Evolutionary conservation across 1,140 invertebrate species (phyloP), one percentile per base, ranked within the genome.

Genomic region (Cotesia vestalis): DNA sequence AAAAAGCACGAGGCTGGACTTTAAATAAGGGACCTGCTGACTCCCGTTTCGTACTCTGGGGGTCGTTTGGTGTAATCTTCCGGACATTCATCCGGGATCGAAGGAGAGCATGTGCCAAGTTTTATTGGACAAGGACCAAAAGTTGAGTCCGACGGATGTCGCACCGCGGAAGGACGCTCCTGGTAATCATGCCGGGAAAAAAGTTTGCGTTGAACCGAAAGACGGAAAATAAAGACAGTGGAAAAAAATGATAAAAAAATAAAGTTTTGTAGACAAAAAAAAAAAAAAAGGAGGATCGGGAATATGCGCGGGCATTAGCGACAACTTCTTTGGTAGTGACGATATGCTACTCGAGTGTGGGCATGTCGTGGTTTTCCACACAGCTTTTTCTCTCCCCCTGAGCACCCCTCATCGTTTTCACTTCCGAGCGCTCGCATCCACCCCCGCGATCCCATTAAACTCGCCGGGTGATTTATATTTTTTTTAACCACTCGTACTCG

Each of bases 41-140:
- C 27, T 27, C 27, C 1, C 70, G 68, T 64, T 53, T 59, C 72
- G 67, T 70, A 72, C 34, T 17, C 52, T n/a, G n/a, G 20, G 66
- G 53, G 55, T 68, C 66, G 66, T 68, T 68, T 59, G 14, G 60
- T 80, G 82, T 83, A 84, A 84, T 84, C 76, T 81, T 72, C 75
- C 70, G 74, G 81, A 78, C 81, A 81, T 83, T 84, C 83, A 85
- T 85, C 83, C 81, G 78, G 70, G 76, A 79, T 81, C 77, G 79
- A 69, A 64, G 36, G 74, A 46, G 59, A 77, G 78, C 79, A 83
- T 79, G 81, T 80, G 83, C 80, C 82, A 85, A 84, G 78, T 85
- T 84, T 83, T 77, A 74, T 80, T 81, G 83, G 82, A 83, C 74
- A 69, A 78, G 74, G 79, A 83, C 82, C 83, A 82, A 84, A 85